These are phyloP conservation scores for Aphaenogaster rudis DNA, from an alignment of 1,140 invertebrate species.

Conservation along the genomic window DNA sequence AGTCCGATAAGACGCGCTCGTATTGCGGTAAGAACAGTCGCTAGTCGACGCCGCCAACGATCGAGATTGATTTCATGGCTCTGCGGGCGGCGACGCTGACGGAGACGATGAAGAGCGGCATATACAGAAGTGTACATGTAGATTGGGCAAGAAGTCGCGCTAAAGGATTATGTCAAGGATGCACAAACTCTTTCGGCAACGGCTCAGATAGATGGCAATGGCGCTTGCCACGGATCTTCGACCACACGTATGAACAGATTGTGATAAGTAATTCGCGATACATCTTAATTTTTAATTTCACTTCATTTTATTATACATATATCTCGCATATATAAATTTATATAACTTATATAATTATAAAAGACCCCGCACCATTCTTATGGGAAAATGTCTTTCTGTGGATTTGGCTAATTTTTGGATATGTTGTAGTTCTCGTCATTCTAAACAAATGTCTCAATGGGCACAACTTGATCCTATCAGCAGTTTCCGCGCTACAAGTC, in stretches of 20 bases:
- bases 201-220: not conserved
- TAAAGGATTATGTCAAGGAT: conserved; percentile 55
- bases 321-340: not conserved
- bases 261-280: not conserved
- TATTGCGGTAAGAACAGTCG: conserved; percentile 33
- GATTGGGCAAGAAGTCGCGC: conserved; percentile 43
- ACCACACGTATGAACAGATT: not conserved
- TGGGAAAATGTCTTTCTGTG: no score
- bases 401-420: no score
- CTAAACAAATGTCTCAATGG: no score
- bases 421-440: no score
- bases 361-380: no score
- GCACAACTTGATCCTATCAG: no score
- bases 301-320: not conserved
- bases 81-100: conserved; percentile 14
- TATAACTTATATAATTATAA: no score
- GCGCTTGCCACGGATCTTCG: not conserved
- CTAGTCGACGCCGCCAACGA: conserved; percentile 30
- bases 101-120: conserved; percentile 28
- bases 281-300: not conserved
- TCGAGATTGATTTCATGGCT: conserved; percentile 35
- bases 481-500: no score
- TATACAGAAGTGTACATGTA: conserved; percentile 38
- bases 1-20: not conserved
- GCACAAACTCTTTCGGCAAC: conserved; percentile 56